Base-by-base conservation (phyloP, 2,797 vertebrate species). In the Sebastes itinus region DNA sequence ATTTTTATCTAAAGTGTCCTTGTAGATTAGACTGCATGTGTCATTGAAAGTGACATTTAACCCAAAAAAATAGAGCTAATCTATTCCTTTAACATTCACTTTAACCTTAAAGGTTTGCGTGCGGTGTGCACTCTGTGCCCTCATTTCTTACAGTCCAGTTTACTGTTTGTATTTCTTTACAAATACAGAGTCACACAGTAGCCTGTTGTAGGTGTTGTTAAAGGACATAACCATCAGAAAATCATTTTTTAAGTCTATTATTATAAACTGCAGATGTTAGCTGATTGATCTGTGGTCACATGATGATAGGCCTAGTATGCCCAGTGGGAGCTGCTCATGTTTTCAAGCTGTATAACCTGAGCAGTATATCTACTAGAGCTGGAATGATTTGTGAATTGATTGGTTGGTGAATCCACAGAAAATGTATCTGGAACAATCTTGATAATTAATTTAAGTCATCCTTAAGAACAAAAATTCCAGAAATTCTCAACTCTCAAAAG, bases 171-270 rank as follows among this genome's bases (percentile, higher is more conserved):
- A 60, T 22, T 7, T 69, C 38, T 72, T 64, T 10, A 73, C 32
- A 65, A 69, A 22, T 42, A 35, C 18, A 63, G 38, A 74, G 58
- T 12, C 49, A 23, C 7, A 25, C 12, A 64, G 30, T 16, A 13
- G 68, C 56, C 52, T 86, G 35, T 7, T 60, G n/a, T 42, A 42
- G 56, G 25, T 75, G 64, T 62, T 76, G 54, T 6, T 79, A 1
- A 77, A 66, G 32, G 66, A 65, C 32, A 35, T 23, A 65, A 72
- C 7, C 5, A 46, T 3, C 16, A 74, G 54, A 82, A 71, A 72
- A 67, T 18, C 12, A 11, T 55, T 28, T 28, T 32, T 22, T 54
- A 42, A 27, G 8, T 80, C 38, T 63, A 2, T 71, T 71, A 22
- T 58, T 7, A 33, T 73, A 14, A 80, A 55, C 35, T 56, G 3